Conservation (phyloP, 92 coral and sea anemone species). For the Siderastrea radians region DNA sequence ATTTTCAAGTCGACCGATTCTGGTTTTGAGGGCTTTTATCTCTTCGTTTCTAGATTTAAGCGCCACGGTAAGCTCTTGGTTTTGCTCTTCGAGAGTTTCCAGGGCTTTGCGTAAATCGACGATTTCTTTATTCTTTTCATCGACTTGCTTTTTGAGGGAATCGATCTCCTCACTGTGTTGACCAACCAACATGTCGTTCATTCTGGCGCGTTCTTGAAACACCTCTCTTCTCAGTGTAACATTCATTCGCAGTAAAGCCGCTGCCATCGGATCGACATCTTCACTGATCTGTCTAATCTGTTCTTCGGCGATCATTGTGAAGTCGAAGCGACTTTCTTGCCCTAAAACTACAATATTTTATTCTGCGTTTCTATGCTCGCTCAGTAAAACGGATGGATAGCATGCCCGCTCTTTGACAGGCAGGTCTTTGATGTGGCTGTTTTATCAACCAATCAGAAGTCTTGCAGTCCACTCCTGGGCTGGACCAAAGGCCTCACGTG, state of each 20-base stretch:
- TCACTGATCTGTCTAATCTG: conserved; percentile 9
- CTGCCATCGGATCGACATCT: conserved; percentile 14
- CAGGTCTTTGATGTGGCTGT: not conserved
- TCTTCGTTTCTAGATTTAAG: conserved; percentile 43
- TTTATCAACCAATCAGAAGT: conserved; percentile 1
- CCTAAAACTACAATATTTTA: not conserved
- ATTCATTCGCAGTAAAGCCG: conserved; percentile 6
- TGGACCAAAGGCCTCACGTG: not conserved
- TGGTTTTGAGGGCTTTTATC: conserved; percentile 41
- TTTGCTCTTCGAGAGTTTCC: conserved; percentile 46
- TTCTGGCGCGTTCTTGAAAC: conserved; percentile 29
- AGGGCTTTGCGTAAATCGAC: conserved; percentile 7
- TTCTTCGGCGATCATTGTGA: conserved; percentile 16
- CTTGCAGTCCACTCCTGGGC: not conserved
- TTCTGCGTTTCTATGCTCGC: not conserved
- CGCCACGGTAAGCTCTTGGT: conserved; percentile 43
- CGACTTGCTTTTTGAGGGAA: conserved; percentile 44
- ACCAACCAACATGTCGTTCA: conserved; percentile 3
- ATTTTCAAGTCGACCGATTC: conserved; percentile 56
- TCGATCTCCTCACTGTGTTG: conserved; percentile 61
- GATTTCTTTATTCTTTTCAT: conserved; percentile 53
- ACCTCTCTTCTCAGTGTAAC: conserved; percentile 19
- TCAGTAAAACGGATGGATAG: not conserved
- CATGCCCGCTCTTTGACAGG: not conserved
- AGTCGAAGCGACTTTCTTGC: not conserved